Conservation (phyloP, 2,888 invertebrate species). For the Oasisia sp. region DNA sequence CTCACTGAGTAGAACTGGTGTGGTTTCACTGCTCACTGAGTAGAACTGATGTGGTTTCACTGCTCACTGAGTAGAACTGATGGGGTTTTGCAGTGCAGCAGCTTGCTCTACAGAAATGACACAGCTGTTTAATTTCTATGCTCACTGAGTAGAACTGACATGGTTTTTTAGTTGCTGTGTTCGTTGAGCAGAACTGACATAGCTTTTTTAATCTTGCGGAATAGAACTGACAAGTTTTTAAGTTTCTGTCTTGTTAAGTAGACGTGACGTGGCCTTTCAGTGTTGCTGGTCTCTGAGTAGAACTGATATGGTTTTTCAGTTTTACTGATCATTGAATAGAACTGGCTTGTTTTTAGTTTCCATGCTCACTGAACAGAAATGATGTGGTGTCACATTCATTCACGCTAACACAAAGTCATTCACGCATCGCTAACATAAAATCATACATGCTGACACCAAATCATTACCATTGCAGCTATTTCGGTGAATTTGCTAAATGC, state of each 20-base stretch:
- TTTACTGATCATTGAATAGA: too few relatives aligned
- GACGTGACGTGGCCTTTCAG: too few relatives aligned
- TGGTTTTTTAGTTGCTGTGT: too few relatives aligned
- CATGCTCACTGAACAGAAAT: too few relatives aligned
- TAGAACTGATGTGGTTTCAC: not conserved
- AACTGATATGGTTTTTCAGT: too few relatives aligned
- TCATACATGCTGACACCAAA: not conserved
- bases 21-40: not conserved
- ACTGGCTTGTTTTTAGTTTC: too few relatives aligned
- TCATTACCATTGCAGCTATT: not conserved
- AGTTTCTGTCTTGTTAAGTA: too few relatives aligned
- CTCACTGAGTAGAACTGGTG: not conserved
- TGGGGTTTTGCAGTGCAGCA: not conserved
- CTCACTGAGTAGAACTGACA: not conserved
- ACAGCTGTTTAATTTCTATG: not conserved
- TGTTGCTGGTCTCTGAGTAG: too few relatives aligned
- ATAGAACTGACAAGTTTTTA: too few relatives aligned
- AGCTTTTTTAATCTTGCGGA: too few relatives aligned
- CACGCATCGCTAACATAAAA: not conserved
- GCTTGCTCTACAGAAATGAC: not conserved
- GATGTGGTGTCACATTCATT: not conserved
- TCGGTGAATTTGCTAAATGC: not conserved
- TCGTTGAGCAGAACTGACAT: too few relatives aligned
- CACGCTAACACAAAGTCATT: not conserved
- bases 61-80: not conserved